These are phyloP conservation scores for Alligator mississippiensis DNA, from an alignment of 2,113 vertebrate species.

Conservation along the genomic window DNA sequence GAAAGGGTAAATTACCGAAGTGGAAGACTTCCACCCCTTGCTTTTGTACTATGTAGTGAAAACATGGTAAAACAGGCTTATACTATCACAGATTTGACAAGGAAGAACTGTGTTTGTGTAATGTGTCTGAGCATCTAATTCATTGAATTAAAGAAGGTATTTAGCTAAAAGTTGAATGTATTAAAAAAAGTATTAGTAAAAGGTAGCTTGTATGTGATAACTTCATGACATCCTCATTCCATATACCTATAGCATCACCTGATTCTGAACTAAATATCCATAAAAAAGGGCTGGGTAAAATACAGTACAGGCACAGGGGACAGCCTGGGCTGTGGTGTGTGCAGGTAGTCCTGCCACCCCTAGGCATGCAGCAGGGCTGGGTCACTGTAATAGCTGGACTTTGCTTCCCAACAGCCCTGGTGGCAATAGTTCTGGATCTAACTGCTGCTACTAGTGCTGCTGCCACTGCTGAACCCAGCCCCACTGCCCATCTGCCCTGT, in stretches of 20 bases:
- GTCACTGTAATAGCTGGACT: too few relatives aligned
- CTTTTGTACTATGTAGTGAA: neutral
- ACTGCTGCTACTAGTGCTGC: too few relatives aligned
- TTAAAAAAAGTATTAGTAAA: too few relatives aligned
- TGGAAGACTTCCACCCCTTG: neutral
- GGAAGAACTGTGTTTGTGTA: neutral
- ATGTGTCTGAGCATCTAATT: neutral
- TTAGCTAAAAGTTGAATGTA: neutral
- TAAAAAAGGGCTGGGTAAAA: too few relatives aligned
- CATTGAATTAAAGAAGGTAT: accelerated
- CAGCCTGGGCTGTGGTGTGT: too few relatives aligned
- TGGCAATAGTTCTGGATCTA: too few relatives aligned
- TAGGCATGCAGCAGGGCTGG: too few relatives aligned
- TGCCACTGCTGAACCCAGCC: too few relatives aligned
- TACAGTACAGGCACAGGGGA: too few relatives aligned
- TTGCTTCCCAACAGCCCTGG: too few relatives aligned
- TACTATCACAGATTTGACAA: neutral
- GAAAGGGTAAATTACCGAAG: neutral
- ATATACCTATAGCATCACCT: neutral
- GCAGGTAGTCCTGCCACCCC: too few relatives aligned
- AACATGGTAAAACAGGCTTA: neutral
- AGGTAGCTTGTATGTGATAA: neutral
- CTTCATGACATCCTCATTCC: neutral
- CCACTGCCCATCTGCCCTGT: too few relatives aligned
- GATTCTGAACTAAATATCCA: neutral